Evolutionary conservation across 2,888 invertebrate genomes (phyloP).

Genomic region (Seladonia tumulorum): DNA sequence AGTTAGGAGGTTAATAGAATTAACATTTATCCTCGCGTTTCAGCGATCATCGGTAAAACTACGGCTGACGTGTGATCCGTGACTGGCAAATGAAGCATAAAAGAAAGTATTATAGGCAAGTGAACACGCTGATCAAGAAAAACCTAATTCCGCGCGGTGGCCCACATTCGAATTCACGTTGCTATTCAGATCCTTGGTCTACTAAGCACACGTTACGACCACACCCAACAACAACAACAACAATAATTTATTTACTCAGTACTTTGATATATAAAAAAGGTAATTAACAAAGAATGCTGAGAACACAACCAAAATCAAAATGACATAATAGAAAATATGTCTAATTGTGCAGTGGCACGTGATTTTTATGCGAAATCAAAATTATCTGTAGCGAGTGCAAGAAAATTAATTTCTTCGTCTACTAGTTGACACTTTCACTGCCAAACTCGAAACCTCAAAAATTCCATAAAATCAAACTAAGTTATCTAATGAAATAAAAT

Average conservation of each 20-base stretch:
- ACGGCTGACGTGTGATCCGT: background rate
- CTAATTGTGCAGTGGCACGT: too few relatives aligned
- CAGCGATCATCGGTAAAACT: background rate
- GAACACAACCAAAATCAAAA: background rate
- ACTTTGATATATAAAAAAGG: background rate
- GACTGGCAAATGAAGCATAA: background rate
- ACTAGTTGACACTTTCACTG: too few relatives aligned
- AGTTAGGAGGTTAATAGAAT: background rate
- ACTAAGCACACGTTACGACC: background rate
- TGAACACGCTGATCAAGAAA: background rate
- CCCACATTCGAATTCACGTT: constrained; percentile 22
- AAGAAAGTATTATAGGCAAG: background rate
- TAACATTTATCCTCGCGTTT: constrained; percentile 2
- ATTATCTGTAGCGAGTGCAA: too few relatives aligned
- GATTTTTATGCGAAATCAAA: too few relatives aligned
- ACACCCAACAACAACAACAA: background rate
- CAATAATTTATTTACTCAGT: background rate
- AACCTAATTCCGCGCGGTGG: constrained; percentile 27
- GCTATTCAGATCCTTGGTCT: constrained; percentile 14
- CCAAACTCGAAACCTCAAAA: too few relatives aligned
- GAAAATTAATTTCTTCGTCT: too few relatives aligned
- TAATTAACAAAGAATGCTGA: background rate
- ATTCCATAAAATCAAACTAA: too few relatives aligned
- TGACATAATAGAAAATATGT: too few relatives aligned
- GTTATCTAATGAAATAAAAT: too few relatives aligned